Percentiles rank a stretch among this genome's conserved stretches.
Evolutionary conservation across 2,797 vertebrate genomes (phyloP).

Genomic region (Phalanger gymnotis): DNA sequence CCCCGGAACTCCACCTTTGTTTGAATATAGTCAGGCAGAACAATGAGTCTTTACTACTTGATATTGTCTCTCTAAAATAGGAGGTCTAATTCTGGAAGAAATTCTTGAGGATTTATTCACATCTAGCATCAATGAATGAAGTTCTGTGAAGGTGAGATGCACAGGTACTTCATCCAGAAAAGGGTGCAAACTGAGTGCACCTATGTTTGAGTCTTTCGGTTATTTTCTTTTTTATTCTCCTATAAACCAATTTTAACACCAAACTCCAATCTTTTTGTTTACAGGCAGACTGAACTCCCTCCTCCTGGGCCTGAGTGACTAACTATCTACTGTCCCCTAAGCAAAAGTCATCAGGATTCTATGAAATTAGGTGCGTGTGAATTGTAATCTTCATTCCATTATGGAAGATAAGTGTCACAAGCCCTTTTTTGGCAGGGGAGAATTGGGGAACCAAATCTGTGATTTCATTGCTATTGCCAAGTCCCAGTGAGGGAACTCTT

Average conservation of each 20-base stretch:
- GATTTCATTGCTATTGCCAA: not conserved
- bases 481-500: not conserved
- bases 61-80: slow-evolving; percentile 35
- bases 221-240: slow-evolving; percentile 29
- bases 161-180: not conserved
- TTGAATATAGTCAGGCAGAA: slow-evolving; percentile 18
- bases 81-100: slow-evolving; percentile 10
- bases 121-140: slow-evolving; percentile 42
- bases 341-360: slow-evolving; percentile 28
- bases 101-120: not conserved
- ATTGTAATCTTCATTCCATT: not conserved
- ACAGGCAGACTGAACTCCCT: slow-evolving; percentile 47
- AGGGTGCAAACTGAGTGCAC: not conserved
- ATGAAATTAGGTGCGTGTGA: slow-evolving; percentile 36
- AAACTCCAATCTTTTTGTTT: slow-evolving; percentile 43
- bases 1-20: not conserved
- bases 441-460: not conserved
- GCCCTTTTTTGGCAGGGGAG: not conserved
- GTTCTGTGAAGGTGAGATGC: slow-evolving; percentile 23
- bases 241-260: slow-evolving; percentile 28
- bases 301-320: not conserved
- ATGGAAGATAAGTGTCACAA: slow-evolving; percentile 36
- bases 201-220: not conserved
- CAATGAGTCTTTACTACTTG: slow-evolving; percentile 1
- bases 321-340: slow-evolving; percentile 57